Evolutionary conservation across 2,797 vertebrate genomes (phyloP).

Genomic region (Bryconaethiops microstoma): DNA sequence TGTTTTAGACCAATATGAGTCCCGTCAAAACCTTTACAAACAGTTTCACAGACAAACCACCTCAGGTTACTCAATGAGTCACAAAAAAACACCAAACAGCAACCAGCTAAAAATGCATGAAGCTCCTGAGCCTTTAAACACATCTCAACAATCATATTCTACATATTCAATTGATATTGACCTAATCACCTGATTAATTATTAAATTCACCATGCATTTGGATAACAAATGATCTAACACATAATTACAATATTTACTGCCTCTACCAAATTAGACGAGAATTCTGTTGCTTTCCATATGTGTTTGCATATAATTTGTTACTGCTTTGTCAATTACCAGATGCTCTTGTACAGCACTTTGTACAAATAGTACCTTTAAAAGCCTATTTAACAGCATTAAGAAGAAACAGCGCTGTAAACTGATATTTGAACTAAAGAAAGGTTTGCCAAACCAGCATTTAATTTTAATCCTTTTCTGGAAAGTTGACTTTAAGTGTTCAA

Average conservation of each 20-base stretch:
- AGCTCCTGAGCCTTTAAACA: no score
- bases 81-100: background rate
- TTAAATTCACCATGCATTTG: background rate
- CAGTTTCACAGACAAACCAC: background rate
- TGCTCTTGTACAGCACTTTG: background rate
- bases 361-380: slow-evolving; percentile 11
- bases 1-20: background rate
- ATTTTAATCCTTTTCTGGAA: background rate
- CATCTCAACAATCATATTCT: background rate
- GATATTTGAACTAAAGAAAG: slow-evolving; percentile 5
- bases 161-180: background rate
- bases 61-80: background rate
- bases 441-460: background rate
- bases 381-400: background rate
- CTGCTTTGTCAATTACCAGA: slow-evolving; percentile 1
- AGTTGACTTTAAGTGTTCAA: background rate
- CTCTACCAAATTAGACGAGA: no score
- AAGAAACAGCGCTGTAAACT: background rate
- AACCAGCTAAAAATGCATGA: background rate
- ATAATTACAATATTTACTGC: background rate
- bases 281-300: background rate
- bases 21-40: background rate
- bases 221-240: background rate
- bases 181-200: background rate
- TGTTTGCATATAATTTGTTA: background rate